A percentile compares a stretch with the other conserved stretches of the same genome.
phyloP scores from a whole-genome alignment of 92 coral and sea anemone genomes.

The Phymanthus crucifer region DNA sequence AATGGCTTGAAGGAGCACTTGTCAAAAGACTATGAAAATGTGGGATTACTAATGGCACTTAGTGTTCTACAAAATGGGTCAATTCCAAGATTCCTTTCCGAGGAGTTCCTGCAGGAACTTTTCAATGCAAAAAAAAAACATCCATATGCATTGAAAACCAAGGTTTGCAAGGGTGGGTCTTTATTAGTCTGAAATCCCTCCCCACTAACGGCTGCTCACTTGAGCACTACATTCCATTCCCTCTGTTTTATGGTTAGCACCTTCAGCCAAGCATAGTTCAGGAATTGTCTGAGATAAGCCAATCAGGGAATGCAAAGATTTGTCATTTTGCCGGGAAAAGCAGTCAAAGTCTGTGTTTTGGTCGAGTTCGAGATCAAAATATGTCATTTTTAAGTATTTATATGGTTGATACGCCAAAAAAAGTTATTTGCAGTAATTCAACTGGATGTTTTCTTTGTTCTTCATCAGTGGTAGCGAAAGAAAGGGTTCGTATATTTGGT shows the following conservation, averaged over 20 bases:
- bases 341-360: background rate
- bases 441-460: constrained; percentile 7
- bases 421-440: background rate
- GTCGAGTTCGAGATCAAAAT: background rate
- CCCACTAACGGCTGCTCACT: no score
- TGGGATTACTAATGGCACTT: constrained; percentile 63
- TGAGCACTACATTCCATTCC: no score
- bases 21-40: no score
- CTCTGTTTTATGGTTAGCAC: background rate
- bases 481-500: constrained; percentile 7
- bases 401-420: background rate
- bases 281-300: background rate
- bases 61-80: constrained; percentile 70
- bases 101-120: constrained; percentile 19
- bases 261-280: background rate
- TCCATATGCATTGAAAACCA: constrained; percentile 31
- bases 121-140: constrained; percentile 13
- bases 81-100: constrained; percentile 57
- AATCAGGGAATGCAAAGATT: background rate
- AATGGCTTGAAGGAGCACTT: no score
- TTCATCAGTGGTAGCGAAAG: constrained; percentile 3
- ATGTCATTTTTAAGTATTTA: background rate
- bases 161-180: constrained; percentile 23
- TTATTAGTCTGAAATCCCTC: no score
- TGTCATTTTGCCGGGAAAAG: background rate